Base-by-base conservation (phyloP, 2,797 vertebrate genomes). In the Rhinoraja longicauda region DNA sequence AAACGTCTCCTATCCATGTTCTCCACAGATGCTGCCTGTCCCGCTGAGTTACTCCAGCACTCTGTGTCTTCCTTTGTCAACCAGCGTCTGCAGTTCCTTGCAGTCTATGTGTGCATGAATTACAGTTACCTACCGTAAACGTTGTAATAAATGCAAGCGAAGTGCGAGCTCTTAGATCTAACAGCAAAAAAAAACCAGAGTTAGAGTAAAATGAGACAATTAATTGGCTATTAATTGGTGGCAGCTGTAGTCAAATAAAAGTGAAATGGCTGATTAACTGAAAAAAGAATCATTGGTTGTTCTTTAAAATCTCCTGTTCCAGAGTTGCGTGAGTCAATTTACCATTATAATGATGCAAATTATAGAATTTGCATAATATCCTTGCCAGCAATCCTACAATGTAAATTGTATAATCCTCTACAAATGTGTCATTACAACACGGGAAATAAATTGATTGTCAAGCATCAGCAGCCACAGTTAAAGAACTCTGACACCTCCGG, bases 171-270 rank as follows among this genome's bases (percentile, higher is more conserved):
- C 53, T 26, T 15, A 24, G 6, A 29, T 84, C 24, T 21, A 19
- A 73, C 6, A 59, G 4, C 26, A 59, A 12, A 57, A 12, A 57
- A 86, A 86, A 64, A 73, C 13, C 36, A 73, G 90, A 53, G 36
- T 59, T 39, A 4, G 45, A 15, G 88, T 75, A 92, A 39, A 92
- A 73, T 75, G 72, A 75, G 90, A 75, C 70, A 92, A 92, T 75
- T 75, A 92, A 92, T 92, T 91, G 90, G 5, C 90, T 73, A 91
- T 73, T 73, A 91, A 91, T 73, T 92, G 90, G 57, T 26, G 36
- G 90, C 90, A 92, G 90, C 90, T 92, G 90, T 75, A 92, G 70
- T 92, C 90, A 75, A 92, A 92, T 75, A 92, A 92, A 92, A 53
- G 67, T 29, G 70, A 53, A 72, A 75, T 75, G 70, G 90, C 70